Percentiles rank a stretch among this genome's conserved stretches.
phyloP scores from a whole-genome alignment of 2,888 invertebrate species.

The Tipula confusa region DNA sequence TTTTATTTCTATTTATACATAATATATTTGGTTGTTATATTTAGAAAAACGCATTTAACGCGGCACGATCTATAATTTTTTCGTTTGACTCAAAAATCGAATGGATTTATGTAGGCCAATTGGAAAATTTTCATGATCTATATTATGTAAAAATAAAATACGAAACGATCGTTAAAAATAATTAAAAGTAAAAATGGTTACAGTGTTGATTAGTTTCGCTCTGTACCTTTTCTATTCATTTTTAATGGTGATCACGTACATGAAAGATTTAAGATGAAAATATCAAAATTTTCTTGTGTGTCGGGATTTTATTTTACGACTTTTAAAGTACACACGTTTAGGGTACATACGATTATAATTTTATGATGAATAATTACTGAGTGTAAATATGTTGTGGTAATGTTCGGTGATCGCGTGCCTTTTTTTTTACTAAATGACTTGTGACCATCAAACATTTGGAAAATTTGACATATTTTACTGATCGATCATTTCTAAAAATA shows the following conservation, averaged over 20 bases:
- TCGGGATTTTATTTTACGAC: not conserved
- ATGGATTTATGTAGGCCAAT: not conserved
- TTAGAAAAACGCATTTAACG: not conserved
- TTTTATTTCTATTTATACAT: not conserved
- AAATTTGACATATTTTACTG: not conserved
- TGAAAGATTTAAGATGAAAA: not conserved
- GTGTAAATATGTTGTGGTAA: not conserved
- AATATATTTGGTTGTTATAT: not conserved
- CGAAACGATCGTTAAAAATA: not conserved
- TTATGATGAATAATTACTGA: not conserved
- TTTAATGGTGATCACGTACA: not conserved
- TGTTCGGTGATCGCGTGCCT: not conserved
- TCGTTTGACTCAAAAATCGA: not conserved
- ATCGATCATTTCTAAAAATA: not conserved
- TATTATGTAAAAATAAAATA: not conserved
- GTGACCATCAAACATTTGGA: not conserved
- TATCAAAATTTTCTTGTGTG: not conserved
- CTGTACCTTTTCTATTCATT: not conserved
- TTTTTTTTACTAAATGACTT: not conserved
- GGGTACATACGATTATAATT: not conserved
- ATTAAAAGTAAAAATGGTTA: not conserved
- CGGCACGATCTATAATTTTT: not conserved
- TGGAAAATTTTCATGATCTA: constrained; percentile 21
- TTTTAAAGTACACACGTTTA: not conserved
- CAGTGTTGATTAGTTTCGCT: not conserved